A percentile compares a stretch with the other conserved stretches of the same genome.
phyloP scores from a whole-genome alignment of 2,113 vertebrate genomes.

The Silurus glanis region DNA sequence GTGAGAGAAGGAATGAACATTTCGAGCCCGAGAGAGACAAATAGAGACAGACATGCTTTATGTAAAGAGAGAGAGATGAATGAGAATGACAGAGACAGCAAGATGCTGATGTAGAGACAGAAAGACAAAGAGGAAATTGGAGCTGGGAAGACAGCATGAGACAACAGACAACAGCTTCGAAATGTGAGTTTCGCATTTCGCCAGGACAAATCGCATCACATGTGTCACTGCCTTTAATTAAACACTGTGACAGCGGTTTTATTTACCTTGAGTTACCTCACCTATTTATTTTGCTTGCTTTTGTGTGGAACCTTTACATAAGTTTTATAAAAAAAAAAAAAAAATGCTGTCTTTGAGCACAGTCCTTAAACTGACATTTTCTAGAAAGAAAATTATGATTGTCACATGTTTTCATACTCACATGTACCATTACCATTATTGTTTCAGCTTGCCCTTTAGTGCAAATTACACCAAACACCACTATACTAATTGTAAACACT shows the following conservation, averaged over 20 bases:
- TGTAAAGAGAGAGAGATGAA: not conserved
- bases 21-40: too few species aligned
- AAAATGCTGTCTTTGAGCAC: not conserved
- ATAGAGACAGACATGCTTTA: not conserved
- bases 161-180: not conserved
- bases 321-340: not conserved
- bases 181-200: not conserved
- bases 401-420: not conserved
- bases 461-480: not conserved
- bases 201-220: not conserved
- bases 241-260: not conserved
- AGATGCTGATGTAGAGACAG: not conserved
- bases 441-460: not conserved
- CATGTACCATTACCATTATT: not conserved
- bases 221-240: conserved; percentile 7
- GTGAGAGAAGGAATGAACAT: too few species aligned
- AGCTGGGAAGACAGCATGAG: not conserved
- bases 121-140: not conserved
- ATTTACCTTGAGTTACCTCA: not conserved
- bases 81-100: not conserved
- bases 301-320: not conserved
- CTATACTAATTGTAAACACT: not conserved
- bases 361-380: not conserved
- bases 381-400: not conserved
- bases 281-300: not conserved